phyloP scores from a whole-genome alignment of 1,140 invertebrate species.

The Brachystomella parvula region DNA sequence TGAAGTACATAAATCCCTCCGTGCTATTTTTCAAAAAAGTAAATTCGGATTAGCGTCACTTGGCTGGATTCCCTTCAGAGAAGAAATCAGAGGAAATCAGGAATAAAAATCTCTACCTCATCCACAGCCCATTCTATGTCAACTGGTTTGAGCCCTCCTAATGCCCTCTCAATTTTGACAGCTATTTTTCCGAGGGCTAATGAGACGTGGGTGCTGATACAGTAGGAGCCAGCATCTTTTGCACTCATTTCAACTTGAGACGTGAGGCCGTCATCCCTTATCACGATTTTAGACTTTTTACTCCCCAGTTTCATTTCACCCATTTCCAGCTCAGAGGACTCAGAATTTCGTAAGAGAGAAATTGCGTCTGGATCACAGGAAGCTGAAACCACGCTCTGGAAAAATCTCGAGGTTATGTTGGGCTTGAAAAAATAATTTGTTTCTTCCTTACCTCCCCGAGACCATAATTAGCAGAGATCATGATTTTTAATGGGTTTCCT shows the following conservation, averaged over 20 bases:
- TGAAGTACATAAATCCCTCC: conserved; percentile 56
- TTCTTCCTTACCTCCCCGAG: conserved; percentile 58
- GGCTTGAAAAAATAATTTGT: conserved; percentile 3
- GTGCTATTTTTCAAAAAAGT: too few relatives aligned
- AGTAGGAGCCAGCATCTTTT: conserved; percentile 43
- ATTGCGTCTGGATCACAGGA: conserved; percentile 64
- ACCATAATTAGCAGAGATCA: conserved; percentile 71
- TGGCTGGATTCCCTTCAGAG: not conserved
- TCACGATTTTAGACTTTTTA: conserved; percentile 50
- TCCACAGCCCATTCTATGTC: conserved; percentile 68
- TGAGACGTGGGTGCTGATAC: conserved; percentile 48
- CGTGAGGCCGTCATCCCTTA: conserved; percentile 42
- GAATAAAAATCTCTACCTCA: conserved; percentile 42
- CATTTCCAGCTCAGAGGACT: not conserved
- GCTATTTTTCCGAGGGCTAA: conserved; percentile 46
- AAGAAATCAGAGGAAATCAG: not conserved
- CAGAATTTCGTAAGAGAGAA: conserved; percentile 45
- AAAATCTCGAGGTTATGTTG: not conserved
- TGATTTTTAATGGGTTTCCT: conserved; percentile 56
- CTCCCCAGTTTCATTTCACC: conserved; percentile 47
- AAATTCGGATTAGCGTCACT: conserved; percentile 7
- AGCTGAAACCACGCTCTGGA: conserved; percentile 66
- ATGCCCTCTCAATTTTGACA: conserved; percentile 26
- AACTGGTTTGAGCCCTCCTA: conserved; percentile 43
- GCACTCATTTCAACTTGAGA: conserved; percentile 42